Base-by-base conservation (phyloP, 2,888 invertebrate species). In the Phengaris arion region DNA sequence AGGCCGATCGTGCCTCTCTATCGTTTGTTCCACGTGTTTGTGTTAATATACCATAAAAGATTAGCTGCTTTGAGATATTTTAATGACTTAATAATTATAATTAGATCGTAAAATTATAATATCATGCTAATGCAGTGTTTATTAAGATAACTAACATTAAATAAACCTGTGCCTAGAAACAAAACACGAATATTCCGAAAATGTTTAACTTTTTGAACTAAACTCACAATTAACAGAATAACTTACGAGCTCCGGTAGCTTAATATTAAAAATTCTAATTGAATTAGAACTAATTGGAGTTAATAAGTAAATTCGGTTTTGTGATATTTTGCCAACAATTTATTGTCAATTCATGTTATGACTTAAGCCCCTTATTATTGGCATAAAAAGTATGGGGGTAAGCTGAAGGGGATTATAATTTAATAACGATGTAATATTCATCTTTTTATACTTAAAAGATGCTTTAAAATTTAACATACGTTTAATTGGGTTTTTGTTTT, bases 271-370 rank as follows among this genome's bases (percentile, higher is more conserved):
- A 35, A 54, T 5, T 22, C 54, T 45, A 35, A 72, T 72, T 72
- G 12, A 72, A 72, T 72, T 72, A 54, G 22, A 54, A 72, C 51
- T 72, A 54, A 72, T 54, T 54, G 72, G 72, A 22, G 72, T 72
- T 72, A 72, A 72, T 54, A 54, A 54, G 72, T 72, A 54, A 54
- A 13, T 7, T 72, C 13, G 35, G 52, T 22, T 72, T 72, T 52
- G 51, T 72, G 35, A 54, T 72, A 72, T 13, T 72, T 72, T 54
- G 35, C 48, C 22, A 51, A 72, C 35, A 72, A 72, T 72, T 72
- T 72, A 72, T 45, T 72, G 22, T 54, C 52, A 52, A 52, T 15
- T 54, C 72, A 52, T 35, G 35, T 35, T 35, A 35, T 35, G 35
- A 35, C 6, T 72, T 72, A 54, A 72, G 52, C 51, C 10, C 70